A percentile compares a stretch with the other conserved stretches of the same genome.
Evolutionary conservation across 2,797 vertebrate species (phyloP).

Genomic region (Eulemur coronatus): DNA sequence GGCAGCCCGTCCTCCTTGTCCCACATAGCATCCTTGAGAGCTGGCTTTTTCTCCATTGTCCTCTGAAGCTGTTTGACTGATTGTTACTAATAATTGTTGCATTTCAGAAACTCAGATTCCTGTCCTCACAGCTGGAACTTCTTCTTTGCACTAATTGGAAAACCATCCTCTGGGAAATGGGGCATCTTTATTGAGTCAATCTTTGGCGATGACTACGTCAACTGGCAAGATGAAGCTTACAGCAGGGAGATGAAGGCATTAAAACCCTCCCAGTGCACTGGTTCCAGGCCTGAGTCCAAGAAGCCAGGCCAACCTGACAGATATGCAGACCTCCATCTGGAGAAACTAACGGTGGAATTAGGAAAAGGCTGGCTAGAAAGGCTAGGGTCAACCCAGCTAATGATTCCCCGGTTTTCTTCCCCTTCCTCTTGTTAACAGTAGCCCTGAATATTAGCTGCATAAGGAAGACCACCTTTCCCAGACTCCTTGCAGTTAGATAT

Average conservation of each 20-base stretch:
- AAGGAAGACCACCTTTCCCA: slow-evolving; percentile 47
- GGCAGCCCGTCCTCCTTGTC: not conserved
- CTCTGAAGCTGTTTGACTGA: slow-evolving; percentile 61
- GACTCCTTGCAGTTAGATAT: not conserved
- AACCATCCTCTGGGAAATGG: slow-evolving; percentile 53
- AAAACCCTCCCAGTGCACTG: not conserved
- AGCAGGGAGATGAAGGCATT: not conserved
- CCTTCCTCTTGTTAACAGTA: not conserved
- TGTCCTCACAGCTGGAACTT: slow-evolving; percentile 59
- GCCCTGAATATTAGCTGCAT: not conserved
- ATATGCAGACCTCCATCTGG: not conserved
- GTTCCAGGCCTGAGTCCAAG: not conserved
- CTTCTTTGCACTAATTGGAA: slow-evolving; percentile 65
- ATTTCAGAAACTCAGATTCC: slow-evolving; percentile 49
- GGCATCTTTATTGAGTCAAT: slow-evolving; percentile 64
- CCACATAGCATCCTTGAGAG: slow-evolving; percentile 11
- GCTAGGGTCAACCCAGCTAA: not conserved
- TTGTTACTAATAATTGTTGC: slow-evolving; percentile 72
- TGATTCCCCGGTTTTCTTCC: not conserved
- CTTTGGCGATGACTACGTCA: slow-evolving; percentile 48
- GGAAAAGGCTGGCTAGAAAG: not conserved
- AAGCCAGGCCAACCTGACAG: not conserved
- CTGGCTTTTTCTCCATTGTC: slow-evolving; percentile 45
- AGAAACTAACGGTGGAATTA: not conserved
- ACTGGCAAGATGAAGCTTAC: slow-evolving; percentile 24